A percentile compares a stretch with the other conserved stretches of the same genome.
Conservation (phyloP, 2,888 invertebrate genomes). For the Pseudanteris insignis region DNA sequence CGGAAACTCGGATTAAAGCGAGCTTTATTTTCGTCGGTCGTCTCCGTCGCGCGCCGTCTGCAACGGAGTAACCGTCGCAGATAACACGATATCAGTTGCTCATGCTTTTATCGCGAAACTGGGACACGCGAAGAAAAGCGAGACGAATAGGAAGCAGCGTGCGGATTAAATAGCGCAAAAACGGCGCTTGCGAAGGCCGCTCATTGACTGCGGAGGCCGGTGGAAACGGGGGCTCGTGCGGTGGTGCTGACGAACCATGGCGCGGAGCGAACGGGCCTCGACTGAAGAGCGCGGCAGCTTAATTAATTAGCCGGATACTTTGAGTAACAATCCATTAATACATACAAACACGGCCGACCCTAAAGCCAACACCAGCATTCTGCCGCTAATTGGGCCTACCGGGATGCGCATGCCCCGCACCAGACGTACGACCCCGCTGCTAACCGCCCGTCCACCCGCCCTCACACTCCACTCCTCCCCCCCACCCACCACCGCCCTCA, state of each 20-base stretch:
- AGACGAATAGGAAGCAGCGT: slow-evolving; percentile 9
- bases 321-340: slow-evolving; percentile 67
- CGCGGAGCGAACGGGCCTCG: slow-evolving; percentile 31
- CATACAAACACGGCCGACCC: slow-evolving; percentile 64
- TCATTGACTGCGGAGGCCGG: slow-evolving; percentile 23
- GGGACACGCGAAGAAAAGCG: slow-evolving; percentile 10
- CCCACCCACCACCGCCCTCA: slow-evolving; percentile 10
- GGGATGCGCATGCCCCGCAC: slow-evolving; percentile 59
- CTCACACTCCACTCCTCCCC: slow-evolving; percentile 23
- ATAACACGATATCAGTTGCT: slow-evolving; percentile 25
- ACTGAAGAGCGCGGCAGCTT: slow-evolving; percentile 58
- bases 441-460: too few relatives aligned
- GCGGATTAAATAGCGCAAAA: slow-evolving; percentile 23
- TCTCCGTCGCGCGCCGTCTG: slow-evolving; percentile 4
- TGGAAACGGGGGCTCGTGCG: slow-evolving; percentile 22
- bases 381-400: slow-evolving; percentile 67
- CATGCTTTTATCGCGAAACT: slow-evolving; percentile 25
- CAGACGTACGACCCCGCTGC: slow-evolving; percentile 67
- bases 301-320: slow-evolving; percentile 67
- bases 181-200: slow-evolving; percentile 13
- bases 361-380: slow-evolving; percentile 62
- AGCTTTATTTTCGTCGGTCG: slow-evolving; percentile 15
- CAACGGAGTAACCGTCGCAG: slow-evolving; percentile 20
- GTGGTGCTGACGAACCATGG: slow-evolving; percentile 17
- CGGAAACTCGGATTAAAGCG: slow-evolving; percentile 17